Evolutionary conservation across 1,140 invertebrate species (phyloP).

Genomic region (Pseudobourletiella spinata): DNA sequence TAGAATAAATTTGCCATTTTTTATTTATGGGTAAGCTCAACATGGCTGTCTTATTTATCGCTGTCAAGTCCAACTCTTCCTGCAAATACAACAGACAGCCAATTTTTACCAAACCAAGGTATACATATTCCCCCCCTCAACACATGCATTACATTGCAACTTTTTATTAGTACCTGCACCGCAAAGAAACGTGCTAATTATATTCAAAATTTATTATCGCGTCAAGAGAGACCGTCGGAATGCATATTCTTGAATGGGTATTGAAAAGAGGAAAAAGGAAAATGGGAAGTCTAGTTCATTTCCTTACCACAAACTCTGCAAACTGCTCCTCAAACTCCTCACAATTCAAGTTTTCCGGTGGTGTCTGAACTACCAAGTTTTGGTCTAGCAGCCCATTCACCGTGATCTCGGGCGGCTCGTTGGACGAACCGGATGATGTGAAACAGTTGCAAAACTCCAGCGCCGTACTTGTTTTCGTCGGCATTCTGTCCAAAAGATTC

Average conservation of each 20-base stretch:
- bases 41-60: slow-evolving; percentile 85
- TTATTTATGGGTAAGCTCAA: slow-evolving; percentile 83
- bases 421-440: neutral
- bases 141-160: too few species aligned
- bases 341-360: slow-evolving; percentile 54
- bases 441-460: slow-evolving; percentile 7
- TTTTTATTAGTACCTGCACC: too few species aligned
- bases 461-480: neutral
- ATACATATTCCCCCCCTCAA: too few species aligned
- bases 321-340: slow-evolving; percentile 88
- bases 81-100: slow-evolving; percentile 45
- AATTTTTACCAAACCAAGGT: too few species aligned
- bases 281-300: too few species aligned
- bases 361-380: slow-evolving; percentile 9
- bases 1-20: slow-evolving; percentile 97
- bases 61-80: slow-evolving; percentile 88
- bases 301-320: slow-evolving; percentile 79
- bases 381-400: slow-evolving; percentile 9
- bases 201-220: too few species aligned
- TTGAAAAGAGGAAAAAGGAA: too few species aligned
- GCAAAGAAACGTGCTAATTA: too few species aligned
- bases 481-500: slow-evolving; percentile 8
- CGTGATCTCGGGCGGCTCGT: slow-evolving; percentile 22
- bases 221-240: too few species aligned
- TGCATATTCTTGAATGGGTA: too few species aligned